Evolutionary conservation across 2,113 vertebrate genomes (phyloP), one percentile per base, ranked within the genome.

Genomic region (Pelvicachromis taeniatus): DNA sequence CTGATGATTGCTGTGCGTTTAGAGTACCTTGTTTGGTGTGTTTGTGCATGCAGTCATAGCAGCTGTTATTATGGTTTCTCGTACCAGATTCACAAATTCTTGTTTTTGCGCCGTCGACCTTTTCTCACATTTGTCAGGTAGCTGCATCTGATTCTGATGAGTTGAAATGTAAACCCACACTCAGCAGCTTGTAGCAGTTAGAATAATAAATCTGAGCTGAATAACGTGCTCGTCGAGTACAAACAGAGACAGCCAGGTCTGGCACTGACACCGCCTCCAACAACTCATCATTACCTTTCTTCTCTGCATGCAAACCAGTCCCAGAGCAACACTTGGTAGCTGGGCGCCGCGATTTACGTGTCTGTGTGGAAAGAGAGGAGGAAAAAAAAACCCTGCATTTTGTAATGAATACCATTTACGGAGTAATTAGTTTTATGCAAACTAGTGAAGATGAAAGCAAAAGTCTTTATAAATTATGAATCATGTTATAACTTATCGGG

Each of bases 401-500:
- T 97, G 97, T 98, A 97, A 97, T 96, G 93, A 96, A 95, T 94
- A 93, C 91, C 95, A 95, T 95, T 96, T 95, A 96, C 95, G 95
- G 96, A 97, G 97, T 98, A 98, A 98, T 99, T 99, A 99, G 97
- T 99, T 98, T 98, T 98, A 99, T 99, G 98, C 98, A 99, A 99
- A 99, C 97, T 97, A 98, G 96, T 94, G 95, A 96, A 99, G 98
- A 99, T 99, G 97, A 99, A 99, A 99, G 98, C 96, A 97, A 96
- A 97, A 98, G 97, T 97, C 96, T 96, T 96, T 97, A 99, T 99
- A 97, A 99, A 99, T 99, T 98, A 99, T 99, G 97, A 98, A 99
- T 99, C 95, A 94, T 97, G 97, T 99, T 98, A 95, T 97, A 97
- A 98, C 95, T 97, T 97, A 98, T 98, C 97, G 48, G 92, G 96